These are phyloP conservation scores for Nephila pilipes DNA, from an alignment of 1,140 invertebrate genomes.

Conservation along the genomic window DNA sequence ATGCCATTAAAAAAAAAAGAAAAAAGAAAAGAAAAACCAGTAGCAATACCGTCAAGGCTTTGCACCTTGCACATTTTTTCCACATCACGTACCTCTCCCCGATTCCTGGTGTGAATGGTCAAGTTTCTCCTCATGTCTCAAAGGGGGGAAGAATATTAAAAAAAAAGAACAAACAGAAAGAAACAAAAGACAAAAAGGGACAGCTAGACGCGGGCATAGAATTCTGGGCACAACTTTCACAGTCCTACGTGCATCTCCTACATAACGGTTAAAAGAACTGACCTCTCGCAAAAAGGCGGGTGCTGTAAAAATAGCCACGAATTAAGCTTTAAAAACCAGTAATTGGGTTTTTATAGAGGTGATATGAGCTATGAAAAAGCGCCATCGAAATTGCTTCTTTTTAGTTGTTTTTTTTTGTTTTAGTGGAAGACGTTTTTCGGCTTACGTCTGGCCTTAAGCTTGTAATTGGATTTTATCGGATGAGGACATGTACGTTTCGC, in stretches of 20 bases:
- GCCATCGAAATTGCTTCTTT: neutral
- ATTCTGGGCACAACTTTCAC: conserved; percentile 63
- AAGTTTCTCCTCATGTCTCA: neutral
- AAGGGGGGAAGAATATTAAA: conserved; percentile 44
- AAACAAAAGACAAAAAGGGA: neutral
- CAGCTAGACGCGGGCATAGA: neutral
- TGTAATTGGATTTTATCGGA: conserved; percentile 56
- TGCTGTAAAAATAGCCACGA: conserved; percentile 44
- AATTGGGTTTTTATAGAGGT: conserved; percentile 66
- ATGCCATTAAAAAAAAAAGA: conserved; percentile 20
- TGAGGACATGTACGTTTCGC: conserved; percentile 2
- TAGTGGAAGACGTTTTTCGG: neutral
- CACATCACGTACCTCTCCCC: neutral
- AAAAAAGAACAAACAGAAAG: conserved; percentile 31
- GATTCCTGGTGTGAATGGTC: neutral
- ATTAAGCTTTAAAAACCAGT: conserved; percentile 57
- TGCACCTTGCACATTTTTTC: neutral
- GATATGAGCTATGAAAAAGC: neutral
- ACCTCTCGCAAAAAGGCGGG: neutral
- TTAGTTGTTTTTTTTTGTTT: neutral
- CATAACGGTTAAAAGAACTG: conserved; percentile 52
- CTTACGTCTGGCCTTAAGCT: conserved; percentile 31
- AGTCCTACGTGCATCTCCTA: conserved; percentile 37
- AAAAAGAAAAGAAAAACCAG: conserved; percentile 23
- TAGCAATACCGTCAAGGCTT: conserved; percentile 33